Base-by-base conservation (phyloP, 2,113 vertebrate species). In the Psittacula cyanocephala region DNA sequence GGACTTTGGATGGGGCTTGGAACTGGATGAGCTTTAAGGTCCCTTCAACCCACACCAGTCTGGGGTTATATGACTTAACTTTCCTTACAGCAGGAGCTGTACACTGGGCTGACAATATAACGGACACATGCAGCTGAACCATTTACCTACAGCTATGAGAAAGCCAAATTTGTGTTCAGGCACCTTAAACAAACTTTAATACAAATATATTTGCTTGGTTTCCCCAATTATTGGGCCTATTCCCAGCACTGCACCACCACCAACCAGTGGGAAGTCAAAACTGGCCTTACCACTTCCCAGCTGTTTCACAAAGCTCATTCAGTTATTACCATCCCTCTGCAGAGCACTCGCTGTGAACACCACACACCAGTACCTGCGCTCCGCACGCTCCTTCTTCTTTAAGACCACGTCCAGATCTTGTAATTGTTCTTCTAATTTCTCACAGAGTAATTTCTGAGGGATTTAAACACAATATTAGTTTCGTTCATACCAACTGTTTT, bases 311-410 rank as follows among this genome's bases (percentile, higher is more conserved):
- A 65, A 4, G 10, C 23, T 39, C 11, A 8, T 13, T 17, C 37
- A 69, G 9, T 64, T 50, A 39, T 23, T 19, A 16, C 7, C 3
- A 49, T 10, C 25, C 59, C 77, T 39, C 25, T 33, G 27, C 50
- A 43, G 1, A 78, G 69, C 67, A 82, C 82, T 65, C 9, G 52
- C 65, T 49, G 16, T 25, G 15, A 81, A 50, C 24, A 28, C 69
- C 46, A 72, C 79, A 41, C 8, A 68, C 41, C 3, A 57, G 50
- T 97, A 99, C 99, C 99, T 99, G 96, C 99, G 98, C 89, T 99
- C 99, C 16, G 99, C 99, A 76, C 99, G 96, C 81, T 99, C 99
- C 86, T 97, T 99, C 95, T 99, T 99, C 98, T 99, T 99, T 93
- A 99, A 98, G 86, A 98, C 99, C 41, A 99, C 98, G 93, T 99